Evolutionary conservation across 2,113 vertebrate genomes (phyloP).

Genomic region (Perognathus longimembris): DNA sequence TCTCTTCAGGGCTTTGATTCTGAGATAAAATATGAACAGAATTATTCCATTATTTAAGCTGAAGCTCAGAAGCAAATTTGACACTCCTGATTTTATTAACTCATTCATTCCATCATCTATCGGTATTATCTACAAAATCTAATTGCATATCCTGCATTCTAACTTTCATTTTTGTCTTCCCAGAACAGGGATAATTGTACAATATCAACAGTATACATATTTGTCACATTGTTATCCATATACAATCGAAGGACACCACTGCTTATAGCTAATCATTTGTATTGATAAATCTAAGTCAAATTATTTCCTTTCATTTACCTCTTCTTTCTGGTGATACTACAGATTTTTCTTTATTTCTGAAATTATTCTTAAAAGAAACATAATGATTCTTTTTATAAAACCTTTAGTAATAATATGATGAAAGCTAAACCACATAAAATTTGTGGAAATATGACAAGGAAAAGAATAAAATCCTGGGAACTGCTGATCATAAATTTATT

Average conservation of each 20-base stretch:
- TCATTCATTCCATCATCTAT: background rate
- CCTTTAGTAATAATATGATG: no score
- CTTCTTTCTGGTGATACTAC: background rate
- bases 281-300: background rate
- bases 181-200: background rate
- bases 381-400: no score
- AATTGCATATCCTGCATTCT: background rate
- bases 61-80: background rate
- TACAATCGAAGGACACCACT: background rate
- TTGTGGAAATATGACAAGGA: background rate
- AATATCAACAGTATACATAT: background rate
- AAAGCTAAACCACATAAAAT: background rate
- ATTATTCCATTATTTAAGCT: background rate
- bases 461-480: background rate
- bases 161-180: background rate
- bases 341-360: background rate
- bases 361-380: background rate
- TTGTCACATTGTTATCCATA: no score
- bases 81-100: background rate
- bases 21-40: slow-evolving; percentile 27
- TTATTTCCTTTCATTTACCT: background rate
- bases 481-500: background rate
- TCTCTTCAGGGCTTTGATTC: background rate
- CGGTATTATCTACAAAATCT: background rate
- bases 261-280: background rate